Evolutionary conservation across 2,113 vertebrate genomes (phyloP), one percentile per base, ranked within the genome.

Genomic region (Pygoscelis adeliae): DNA sequence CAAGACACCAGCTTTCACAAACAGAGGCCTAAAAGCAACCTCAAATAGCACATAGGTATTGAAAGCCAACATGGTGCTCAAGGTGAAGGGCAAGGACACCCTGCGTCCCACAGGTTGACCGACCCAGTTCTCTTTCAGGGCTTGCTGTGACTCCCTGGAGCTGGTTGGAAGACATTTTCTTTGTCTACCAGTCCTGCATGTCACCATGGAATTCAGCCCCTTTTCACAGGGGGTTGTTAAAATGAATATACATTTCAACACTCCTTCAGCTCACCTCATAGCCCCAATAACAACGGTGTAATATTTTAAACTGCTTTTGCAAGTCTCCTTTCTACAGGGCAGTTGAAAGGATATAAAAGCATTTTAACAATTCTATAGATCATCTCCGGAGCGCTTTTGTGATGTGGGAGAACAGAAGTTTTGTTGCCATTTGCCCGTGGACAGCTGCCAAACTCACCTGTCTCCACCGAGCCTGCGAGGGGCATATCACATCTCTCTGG

Each of bases 361-460:
- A 30, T 93, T 97, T 97, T 91, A 89, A 86, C 73, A 89, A 62
- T 94, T 95, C 94, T 87, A 89, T 93, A 88, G 93, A 53, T 91
- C 15, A 11, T 94, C 94, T 95, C 89, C 6, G 0, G 71, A 86
- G 52, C 2, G 1, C 83, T 93, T 80, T 92, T 96, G 89, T 94
- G 74, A 67, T 73, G 86, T 73, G 77, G 82, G 93, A 95, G 95
- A 97, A 90, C 55, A 71, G 94, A 72, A 91, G 96, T 92, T 92
- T 85, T 92, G 84, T 95, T 97, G 93, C 94, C 87, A 53, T 97
- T 95, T 95, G 91, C 95, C 83, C 1, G 0, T 97, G 97, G 97
- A 96, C 96, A 98, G 97, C 97, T 97, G 97, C 97, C 97, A 97
- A 97, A 80, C 94, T 97, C 97, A 98, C 97, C 97, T 97, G 97